Percentiles rank a stretch among this genome's conserved stretches.
Evolutionary conservation across 2,888 invertebrate genomes (phyloP).

Genomic region (Leuctra nigra): DNA sequence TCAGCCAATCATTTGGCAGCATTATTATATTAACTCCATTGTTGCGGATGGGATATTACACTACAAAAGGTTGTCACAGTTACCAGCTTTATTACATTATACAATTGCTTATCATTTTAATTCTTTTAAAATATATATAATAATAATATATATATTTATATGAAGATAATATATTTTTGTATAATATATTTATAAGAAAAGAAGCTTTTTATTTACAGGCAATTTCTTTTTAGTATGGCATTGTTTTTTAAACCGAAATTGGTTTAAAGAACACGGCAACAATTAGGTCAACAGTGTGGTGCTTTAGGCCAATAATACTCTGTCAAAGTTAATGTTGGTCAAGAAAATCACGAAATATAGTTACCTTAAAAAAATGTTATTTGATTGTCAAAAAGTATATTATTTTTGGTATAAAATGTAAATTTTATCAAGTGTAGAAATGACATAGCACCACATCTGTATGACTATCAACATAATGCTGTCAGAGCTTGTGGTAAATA

Average conservation of each 20-base stretch:
- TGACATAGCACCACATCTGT: no score
- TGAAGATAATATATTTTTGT: constrained; percentile 16
- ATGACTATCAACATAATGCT: no score
- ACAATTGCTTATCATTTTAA: constrained; percentile 19
- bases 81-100: constrained; percentile 20
- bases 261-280: background rate
- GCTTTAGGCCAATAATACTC: background rate
- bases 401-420: no score
- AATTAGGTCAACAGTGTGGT: background rate
- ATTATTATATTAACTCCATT: no score
- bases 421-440: no score
- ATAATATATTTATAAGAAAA: constrained; percentile 12
- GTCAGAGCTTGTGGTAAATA: no score
- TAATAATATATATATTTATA: constrained; percentile 20
- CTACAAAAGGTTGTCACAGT: constrained; percentile 20
- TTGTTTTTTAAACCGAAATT: background rate
- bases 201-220: constrained; percentile 10
- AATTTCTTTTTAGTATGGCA: constrained; percentile 7
- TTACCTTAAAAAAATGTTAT: no score
- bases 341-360: no score
- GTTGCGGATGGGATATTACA: background rate
- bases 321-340: background rate
- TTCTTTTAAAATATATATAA: constrained; percentile 24
- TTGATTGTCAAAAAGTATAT: no score
- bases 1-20: background rate